Base-by-base conservation (phyloP, 2,888 invertebrate species). In the Lordiphosa andalusiaca region DNA sequence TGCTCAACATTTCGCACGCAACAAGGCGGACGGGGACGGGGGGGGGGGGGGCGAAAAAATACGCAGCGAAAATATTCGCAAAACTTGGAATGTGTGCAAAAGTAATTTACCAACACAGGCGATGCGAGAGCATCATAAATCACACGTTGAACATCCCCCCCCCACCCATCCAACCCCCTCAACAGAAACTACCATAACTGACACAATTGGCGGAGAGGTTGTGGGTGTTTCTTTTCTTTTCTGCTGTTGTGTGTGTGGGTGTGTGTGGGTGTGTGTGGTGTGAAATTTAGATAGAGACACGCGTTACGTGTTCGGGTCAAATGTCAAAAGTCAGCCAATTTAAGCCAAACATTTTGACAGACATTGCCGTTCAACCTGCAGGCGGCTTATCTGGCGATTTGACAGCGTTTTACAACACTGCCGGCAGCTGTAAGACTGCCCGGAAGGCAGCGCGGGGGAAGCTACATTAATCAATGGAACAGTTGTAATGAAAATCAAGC, bases 281-380 rank as follows among this genome's bases (percentile, higher is more conserved):
- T 9, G 12, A 19, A 13, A 38, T 12, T 16, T 38, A 33, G 46
- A 30, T 25, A 21, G 37, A 38, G 46, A 19, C 23, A 52, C 53
- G 71, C 80, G 68, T 75, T 71, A 83, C 81, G 81, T 84, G 84
- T 76, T 57, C 82, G 84, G 81, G 76, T 84, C 84, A 84, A 76
- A 76, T 84, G 84, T 69, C 82, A 84, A 57, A 81, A 76, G 76
- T 81, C 76, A 81, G 81, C 81, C 77, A 76, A 84, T 76, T 76
- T 76, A 69, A 77, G 63, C 49, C 30, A 30, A 67, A 73, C 84
- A 67, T 66, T 62, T 81, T 84, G 81, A 76, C 84, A 84, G 84
- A 65, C 84, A 83, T 62, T 54, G 35, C 54, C 69, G 60, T 55
- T 46, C 47, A 52, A 48, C 35, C 46, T 44, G 16, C 42, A 10